Percentiles rank a stretch among this genome's conserved stretches.
phyloP scores from a whole-genome alignment of 2,888 invertebrate genomes.

The Netelia virgata region DNA sequence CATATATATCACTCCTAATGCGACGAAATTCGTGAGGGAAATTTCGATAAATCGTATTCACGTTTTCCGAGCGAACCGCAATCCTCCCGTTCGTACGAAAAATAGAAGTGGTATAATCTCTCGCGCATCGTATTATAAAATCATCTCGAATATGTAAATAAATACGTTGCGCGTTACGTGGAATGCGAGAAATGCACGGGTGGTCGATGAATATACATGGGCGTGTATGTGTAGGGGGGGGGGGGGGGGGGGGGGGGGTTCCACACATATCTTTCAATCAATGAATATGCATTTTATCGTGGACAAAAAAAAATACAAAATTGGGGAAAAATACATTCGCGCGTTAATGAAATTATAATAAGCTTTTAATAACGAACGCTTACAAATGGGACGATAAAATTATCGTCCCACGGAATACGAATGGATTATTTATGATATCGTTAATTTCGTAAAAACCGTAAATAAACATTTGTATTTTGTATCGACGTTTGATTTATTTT shows the following conservation, averaged over 20 bases:
- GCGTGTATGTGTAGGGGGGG: no score
- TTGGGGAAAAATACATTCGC: background rate
- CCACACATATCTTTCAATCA: background rate
- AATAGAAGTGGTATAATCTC: constrained; percentile 29
- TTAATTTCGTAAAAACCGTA: no score
- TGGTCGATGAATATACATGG: no score
- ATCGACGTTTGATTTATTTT: no score
- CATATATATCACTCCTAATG: constrained; percentile 30
- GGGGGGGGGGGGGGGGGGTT: no score
- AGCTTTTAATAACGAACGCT: background rate
- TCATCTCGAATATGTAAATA: background rate
- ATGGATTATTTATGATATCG: no score
- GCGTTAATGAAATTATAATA: background rate
- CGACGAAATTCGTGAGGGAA: background rate
- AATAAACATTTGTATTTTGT: no score
- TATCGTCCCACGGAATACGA: no score
- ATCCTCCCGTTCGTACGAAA: background rate
- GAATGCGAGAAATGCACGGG: no score
- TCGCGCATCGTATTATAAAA: constrained; percentile 29
- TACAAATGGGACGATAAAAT: no score
- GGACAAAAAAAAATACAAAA: background rate
- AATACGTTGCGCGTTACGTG: background rate
- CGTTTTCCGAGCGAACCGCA: background rate
- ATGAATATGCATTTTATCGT: background rate
- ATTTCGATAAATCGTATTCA: background rate